These are phyloP conservation scores for Rhinogobius similis DNA, from an alignment of 2,113 vertebrate genomes.

Conservation along the genomic window DNA sequence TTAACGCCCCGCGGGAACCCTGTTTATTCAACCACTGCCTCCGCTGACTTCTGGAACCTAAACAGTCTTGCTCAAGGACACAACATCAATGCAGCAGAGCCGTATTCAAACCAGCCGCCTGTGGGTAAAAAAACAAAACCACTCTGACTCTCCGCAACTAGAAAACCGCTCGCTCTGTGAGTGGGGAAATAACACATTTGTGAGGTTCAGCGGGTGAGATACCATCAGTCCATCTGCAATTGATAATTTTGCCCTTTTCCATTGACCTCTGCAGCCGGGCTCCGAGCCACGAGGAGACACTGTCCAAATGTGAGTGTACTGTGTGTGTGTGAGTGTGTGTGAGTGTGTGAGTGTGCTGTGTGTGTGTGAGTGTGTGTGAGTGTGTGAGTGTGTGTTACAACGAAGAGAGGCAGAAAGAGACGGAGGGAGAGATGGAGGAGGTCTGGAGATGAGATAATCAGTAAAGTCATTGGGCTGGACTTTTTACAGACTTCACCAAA, in stretches of 20 bases:
- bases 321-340: too few species aligned
- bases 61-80: not conserved
- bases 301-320: conserved; percentile 36
- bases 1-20: too few species aligned
- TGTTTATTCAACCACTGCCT: too few species aligned
- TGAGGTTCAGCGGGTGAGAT: conserved; percentile 47
- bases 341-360: too few species aligned
- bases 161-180: conserved; percentile 6
- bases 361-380: too few species aligned
- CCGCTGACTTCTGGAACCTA: too few species aligned
- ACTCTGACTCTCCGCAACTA: conserved; percentile 1
- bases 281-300: conserved; percentile 54
- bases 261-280: conserved; percentile 63
- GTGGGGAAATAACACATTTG: conserved; percentile 56
- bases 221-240: conserved; percentile 51
- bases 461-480: conserved; percentile 47
- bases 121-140: not conserved
- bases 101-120: not conserved
- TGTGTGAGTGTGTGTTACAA: too few species aligned
- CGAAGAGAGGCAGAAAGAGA: too few species aligned
- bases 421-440: too few species aligned
- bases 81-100: not conserved
- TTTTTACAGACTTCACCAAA: conserved; percentile 52
- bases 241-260: conserved; percentile 49
- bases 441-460: conserved; percentile 64